phyloP scores from a whole-genome alignment of 2,888 invertebrate genomes.

The Cerceris rybyensis region DNA sequence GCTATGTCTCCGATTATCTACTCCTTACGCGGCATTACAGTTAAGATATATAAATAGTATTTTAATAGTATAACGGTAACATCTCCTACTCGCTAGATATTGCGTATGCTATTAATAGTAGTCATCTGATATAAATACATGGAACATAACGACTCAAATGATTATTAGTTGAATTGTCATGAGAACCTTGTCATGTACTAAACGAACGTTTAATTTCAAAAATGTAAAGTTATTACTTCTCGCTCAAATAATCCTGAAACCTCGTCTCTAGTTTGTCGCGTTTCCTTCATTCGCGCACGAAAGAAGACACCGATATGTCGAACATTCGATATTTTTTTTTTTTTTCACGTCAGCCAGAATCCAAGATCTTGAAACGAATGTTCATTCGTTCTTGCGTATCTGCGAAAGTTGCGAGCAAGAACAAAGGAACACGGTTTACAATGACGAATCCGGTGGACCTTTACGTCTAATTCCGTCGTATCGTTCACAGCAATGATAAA shows the following conservation, averaged over 20 bases:
- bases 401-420: conserved; percentile 8
- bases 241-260: not conserved
- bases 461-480: conserved; percentile 19
- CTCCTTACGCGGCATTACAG: conserved; percentile 59
- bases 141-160: conserved; percentile 59
- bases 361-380: conserved; percentile 25
- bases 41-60: conserved; percentile 79
- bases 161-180: conserved; percentile 42
- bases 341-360: conserved; percentile 11
- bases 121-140: conserved; percentile 62
- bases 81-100: conserved; percentile 68
- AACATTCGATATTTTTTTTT: conserved; percentile 26
- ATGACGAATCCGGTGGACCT: conserved; percentile 7
- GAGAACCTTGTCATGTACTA: conserved; percentile 33
- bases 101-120: conserved; percentile 59
- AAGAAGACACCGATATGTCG: conserved; percentile 37
- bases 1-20: conserved; percentile 69
- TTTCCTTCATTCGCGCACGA: conserved; percentile 5
- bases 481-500: conserved; percentile 51
- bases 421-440: conserved; percentile 28
- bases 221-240: conserved; percentile 8
- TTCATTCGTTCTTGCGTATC: conserved; percentile 4
- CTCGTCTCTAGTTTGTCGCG: conserved; percentile 3
- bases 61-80: conserved; percentile 79
- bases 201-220: conserved; percentile 34